A percentile compares a stretch with the other conserved stretches of the same genome.
Conservation (phyloP, 2,797 vertebrate species). For the Notolabrus celidotus region DNA sequence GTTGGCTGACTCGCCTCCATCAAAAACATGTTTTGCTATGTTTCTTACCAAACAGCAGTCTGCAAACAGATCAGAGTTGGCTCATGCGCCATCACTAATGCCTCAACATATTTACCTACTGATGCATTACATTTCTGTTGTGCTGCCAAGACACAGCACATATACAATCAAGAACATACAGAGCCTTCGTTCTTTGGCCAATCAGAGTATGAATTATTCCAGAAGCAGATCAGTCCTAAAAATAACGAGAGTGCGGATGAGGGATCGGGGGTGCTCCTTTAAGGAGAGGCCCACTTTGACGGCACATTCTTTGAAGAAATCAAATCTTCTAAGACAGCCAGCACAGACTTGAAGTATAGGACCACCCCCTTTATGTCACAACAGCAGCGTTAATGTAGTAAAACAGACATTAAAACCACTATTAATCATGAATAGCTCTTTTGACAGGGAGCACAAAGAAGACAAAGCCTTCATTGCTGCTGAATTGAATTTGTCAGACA, state of each 20-base stretch:
- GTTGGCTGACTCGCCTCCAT: constrained; percentile 73
- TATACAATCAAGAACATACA: background rate
- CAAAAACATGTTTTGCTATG: constrained; percentile 74
- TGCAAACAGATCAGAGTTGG: constrained; percentile 61
- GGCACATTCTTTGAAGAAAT: constrained; percentile 54
- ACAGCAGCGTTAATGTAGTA: constrained; percentile 63
- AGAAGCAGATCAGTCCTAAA: constrained; percentile 40
- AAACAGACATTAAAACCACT: constrained; percentile 76
- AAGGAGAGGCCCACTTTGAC: constrained; percentile 34
- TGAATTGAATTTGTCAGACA: constrained; percentile 68
- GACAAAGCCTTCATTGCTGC: constrained; percentile 55
- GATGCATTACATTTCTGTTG: constrained; percentile 35
- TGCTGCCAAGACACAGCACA: constrained; percentile 26
- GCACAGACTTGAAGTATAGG: constrained; percentile 37
- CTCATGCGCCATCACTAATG: constrained; percentile 57
- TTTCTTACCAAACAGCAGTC: constrained; percentile 58
- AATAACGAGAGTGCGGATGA: constrained; percentile 19
- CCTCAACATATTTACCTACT: constrained; percentile 60
- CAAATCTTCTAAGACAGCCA: constrained; percentile 53
- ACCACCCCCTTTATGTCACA: constrained; percentile 54
- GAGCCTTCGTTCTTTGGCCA: constrained; percentile 4
- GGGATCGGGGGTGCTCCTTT: constrained; percentile 22
- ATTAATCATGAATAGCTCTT: constrained; percentile 71
- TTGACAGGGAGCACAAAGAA: constrained; percentile 62
- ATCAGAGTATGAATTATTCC: constrained; percentile 32